Evolutionary conservation across 2,888 invertebrate species (phyloP).

Genomic region (Andricus quercusramuli): DNA sequence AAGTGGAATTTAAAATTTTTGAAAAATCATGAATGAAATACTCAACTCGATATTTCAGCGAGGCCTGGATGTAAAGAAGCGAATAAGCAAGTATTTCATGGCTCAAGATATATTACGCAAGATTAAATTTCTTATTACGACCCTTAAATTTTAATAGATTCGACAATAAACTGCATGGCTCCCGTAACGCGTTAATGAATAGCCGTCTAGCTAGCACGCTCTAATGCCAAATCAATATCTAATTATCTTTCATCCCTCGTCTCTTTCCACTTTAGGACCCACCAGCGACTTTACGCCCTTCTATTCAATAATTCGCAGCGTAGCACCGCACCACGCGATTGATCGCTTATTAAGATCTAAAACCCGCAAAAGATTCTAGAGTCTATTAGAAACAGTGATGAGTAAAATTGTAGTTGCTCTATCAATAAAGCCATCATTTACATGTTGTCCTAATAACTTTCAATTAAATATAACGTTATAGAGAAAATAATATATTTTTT

Average conservation of each 20-base stretch:
- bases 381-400: background rate
- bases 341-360: slow-evolving; percentile 34
- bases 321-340: slow-evolving; percentile 26
- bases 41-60: background rate
- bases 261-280: slow-evolving; percentile 40
- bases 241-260: slow-evolving; percentile 66
- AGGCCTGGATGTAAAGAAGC: background rate
- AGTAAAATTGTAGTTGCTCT: background rate
- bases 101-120: background rate
- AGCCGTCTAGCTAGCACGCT: slow-evolving; percentile 54
- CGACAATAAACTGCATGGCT: slow-evolving; percentile 57
- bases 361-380: slow-evolving; percentile 13
- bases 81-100: background rate
- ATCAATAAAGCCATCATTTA: background rate
- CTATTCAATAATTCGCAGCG: slow-evolving; percentile 35
- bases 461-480: too few species aligned
- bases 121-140: slow-evolving; percentile 12
- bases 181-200: slow-evolving; percentile 66
- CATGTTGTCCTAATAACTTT: background rate
- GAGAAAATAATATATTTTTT: too few species aligned
- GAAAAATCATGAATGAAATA: background rate
- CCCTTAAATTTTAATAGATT: slow-evolving; percentile 62
- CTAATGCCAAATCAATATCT: slow-evolving; percentile 75
- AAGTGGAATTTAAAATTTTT: background rate
- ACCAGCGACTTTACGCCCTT: slow-evolving; percentile 31